Conservation (phyloP, 2,113 vertebrate genomes). For the Cynocephalus volans region DNA sequence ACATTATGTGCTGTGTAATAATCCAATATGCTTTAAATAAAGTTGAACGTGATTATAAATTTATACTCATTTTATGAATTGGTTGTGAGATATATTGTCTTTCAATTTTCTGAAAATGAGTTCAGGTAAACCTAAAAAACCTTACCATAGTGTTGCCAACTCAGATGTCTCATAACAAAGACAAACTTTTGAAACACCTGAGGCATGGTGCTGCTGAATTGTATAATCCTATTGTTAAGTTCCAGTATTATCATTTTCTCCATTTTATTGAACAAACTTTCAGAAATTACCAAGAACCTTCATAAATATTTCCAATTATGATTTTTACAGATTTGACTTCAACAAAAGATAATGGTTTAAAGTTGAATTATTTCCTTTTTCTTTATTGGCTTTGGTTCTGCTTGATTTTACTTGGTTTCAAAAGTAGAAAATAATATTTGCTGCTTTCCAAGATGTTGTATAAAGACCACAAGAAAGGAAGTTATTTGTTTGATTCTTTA, state of each 20-base stretch:
- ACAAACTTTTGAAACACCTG: neutral
- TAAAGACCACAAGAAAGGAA: slow-evolving; percentile 69
- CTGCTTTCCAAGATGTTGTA: slow-evolving; percentile 63
- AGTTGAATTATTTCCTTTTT: slow-evolving; percentile 21
- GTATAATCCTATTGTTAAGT: neutral
- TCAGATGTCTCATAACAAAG: slow-evolving; percentile 30
- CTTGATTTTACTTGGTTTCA: slow-evolving; percentile 59
- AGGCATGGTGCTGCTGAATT: neutral
- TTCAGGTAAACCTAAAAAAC: slow-evolving; percentile 28
- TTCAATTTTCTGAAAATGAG: slow-evolving; percentile 17
- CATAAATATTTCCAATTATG: slow-evolving; percentile 20
- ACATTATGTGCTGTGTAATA: neutral
- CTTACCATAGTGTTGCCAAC: neutral
- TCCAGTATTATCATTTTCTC: neutral
- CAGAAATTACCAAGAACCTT: neutral
- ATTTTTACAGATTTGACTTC: slow-evolving; percentile 53
- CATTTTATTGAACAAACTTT: neutral
- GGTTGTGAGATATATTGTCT: neutral
- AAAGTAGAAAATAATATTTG: slow-evolving; percentile 74
- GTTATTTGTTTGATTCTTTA: slow-evolving; percentile 81
- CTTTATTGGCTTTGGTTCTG: neutral
- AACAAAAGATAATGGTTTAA: slow-evolving; percentile 55
- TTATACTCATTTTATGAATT: neutral
- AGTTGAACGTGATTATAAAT: neutral
- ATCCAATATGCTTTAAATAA: neutral